Base-by-base conservation (phyloP, 2,113 vertebrate genomes). In the Perca flavescens region DNA sequence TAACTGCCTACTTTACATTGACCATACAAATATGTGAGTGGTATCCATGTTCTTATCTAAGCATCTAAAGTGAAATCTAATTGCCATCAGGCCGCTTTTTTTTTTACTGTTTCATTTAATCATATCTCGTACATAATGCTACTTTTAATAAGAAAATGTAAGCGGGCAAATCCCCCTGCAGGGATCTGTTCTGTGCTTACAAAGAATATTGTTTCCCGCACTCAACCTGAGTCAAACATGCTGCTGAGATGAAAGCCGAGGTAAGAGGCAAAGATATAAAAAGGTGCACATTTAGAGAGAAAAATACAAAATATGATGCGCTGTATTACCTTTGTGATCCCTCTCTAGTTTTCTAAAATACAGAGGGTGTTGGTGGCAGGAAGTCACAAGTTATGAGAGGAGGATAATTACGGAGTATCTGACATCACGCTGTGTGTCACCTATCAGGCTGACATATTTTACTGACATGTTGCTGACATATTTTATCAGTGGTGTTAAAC, bases 201-300 rank as follows among this genome's bases (percentile, higher is more conserved):
- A 52, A 49, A 54, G 4, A 70, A 60, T 66, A 75, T 46, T 77
- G 47, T 73, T 82, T 4, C 58, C 68, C 8, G 0, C 43, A 58
- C 25, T 6, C 36, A 28, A 36, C 34, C 74, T 72, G 46, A 60
- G 60, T 81, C 74, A 49, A n/a, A 76, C 57, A 56, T 1, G 57
- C 58, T 61, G 74, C 47, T 34, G 52, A 54, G 80, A 87, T 87
- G 63, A 88, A 88, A 80, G 67, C 40, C 31, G 25, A 80, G 70
- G 25, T 52, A 31, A 67, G 47, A 74, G 21, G 63, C 40, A 25
- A 68, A 71, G 28, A 79, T 52, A 31, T 34, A 61, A 76, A 43
- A 77, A 69, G 34, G 52, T 62, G 8, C 46, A 67, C 70, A 2
- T 25, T 69, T 16, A 58, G 60, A 46, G 47, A 50, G 34, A 83